Evolutionary conservation across 2,888 invertebrate species (phyloP), one percentile per base, ranked within the genome.

Genomic region (Hololepta plana): DNA sequence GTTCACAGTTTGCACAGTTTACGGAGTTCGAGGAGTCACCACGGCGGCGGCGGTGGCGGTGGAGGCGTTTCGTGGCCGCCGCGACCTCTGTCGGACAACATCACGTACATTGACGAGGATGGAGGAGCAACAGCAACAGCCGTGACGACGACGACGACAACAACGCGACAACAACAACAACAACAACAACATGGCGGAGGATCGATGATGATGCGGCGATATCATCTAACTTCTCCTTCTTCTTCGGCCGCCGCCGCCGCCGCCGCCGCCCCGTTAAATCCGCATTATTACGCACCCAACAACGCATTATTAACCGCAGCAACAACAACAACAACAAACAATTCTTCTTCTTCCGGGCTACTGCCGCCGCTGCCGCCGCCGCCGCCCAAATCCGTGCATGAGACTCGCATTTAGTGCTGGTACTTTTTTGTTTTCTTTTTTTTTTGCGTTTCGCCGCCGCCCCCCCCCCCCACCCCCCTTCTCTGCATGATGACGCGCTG

Each of bases 1-100:
- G 79, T 91, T 62, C 91, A 93, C 75, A 90, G 90, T 70, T 76
- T 87, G 61, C 85, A 85, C 62, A 85, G 84, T 59, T 75, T 84
- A 63, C 82, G 82, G 67, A 79, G 76, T 64, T 71, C 79, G 53
- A 67, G 72, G 60, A 70, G 68, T 56, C 72, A 72, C 53, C 77
- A 75, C 57, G 72, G 72, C 59, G 72, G 73, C 59, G 69, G 69
- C 44, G 71, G 71, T 51, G n/a, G n/a, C 57, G 72, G 72, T 59
- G 72, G 73, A 58, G 69, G 69, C 44, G 71, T 71, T 51, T 65
- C 70, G 43, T 56, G 56, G 56, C 55, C 55, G 35, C 53, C 56
- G 39, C 67, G 74, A 49, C 75, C 75, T 45, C 64, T 77, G 48
- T 71, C 72, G 49, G 82, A 82, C 72, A n/a, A n/a, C n/a, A 73